phyloP scores from a whole-genome alignment of 1,140 invertebrate genomes.

The Bathynomus jamesi region DNA sequence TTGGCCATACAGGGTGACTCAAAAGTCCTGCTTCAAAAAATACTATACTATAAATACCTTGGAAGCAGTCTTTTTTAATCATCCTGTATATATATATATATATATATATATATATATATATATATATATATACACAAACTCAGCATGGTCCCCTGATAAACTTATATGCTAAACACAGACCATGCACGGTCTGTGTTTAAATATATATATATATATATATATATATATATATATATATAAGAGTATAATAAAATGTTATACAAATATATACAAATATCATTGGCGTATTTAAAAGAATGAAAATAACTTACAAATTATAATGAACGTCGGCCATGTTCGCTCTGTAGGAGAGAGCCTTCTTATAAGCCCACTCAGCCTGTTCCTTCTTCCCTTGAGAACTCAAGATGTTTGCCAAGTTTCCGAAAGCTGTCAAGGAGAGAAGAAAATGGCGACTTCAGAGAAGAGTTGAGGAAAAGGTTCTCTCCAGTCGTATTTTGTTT shows the following conservation, averaged over 20 bases:
- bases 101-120: constrained; percentile 7
- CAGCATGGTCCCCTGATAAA: not conserved
- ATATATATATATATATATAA: not conserved
- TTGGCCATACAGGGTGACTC: no score
- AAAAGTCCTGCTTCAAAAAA: no score
- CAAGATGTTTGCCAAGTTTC: constrained; percentile 84
- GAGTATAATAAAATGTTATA: not conserved
- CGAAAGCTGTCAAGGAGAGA: constrained; percentile 65
- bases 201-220: constrained; percentile 1
- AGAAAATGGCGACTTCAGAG: no score
- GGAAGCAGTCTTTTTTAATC: no score
- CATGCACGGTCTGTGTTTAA: not conserved
- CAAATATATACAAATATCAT: not conserved
- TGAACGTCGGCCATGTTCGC: constrained; percentile 94
- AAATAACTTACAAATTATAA: constrained; percentile 89
- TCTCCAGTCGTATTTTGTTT: no score
- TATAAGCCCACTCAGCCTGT: constrained; percentile 80
- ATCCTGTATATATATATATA: constrained; percentile 9
- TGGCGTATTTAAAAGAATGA: no score
- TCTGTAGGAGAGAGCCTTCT: constrained; percentile 73
- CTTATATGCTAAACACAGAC: not conserved
- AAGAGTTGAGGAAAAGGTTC: not conserved
- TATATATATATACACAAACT: not conserved
- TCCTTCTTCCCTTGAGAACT: constrained; percentile 71
- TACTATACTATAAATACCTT: no score